Evolutionary conservation across 2,113 vertebrate genomes (phyloP).

Genomic region (Larimichthys polyactis): DNA sequence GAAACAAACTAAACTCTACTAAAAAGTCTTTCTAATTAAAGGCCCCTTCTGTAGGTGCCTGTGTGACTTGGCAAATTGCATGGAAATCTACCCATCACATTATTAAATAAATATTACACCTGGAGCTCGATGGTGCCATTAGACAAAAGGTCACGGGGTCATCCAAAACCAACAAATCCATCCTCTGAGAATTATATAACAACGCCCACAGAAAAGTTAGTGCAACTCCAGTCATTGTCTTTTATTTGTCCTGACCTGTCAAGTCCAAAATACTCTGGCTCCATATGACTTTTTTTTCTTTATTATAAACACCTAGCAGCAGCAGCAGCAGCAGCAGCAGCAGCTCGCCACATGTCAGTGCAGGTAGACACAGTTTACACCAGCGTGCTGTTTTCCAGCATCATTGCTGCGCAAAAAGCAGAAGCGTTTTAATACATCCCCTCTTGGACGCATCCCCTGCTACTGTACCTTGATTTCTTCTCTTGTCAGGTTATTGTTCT

Average conservation of each 20-base stretch:
- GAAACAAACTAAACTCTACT: neutral
- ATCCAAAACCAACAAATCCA: neutral
- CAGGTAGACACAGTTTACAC: slow-evolving; percentile 21
- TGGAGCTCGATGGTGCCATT: neutral
- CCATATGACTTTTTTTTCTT: no score
- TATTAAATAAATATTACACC: neutral
- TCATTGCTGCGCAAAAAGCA: slow-evolving; percentile 1
- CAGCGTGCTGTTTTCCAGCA: neutral
- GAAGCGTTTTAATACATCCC: no score
- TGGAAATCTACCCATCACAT: no score
- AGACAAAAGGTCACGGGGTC: neutral
- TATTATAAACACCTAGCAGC: neutral
- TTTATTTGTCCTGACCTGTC: no score
- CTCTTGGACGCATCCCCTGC: neutral
- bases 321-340: neutral
- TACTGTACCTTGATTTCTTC: slow-evolving; percentile 8
- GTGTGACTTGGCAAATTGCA: neutral
- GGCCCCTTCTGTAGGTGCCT: neutral
- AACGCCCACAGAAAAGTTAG: neutral
- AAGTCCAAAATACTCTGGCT: neutral
- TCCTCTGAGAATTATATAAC: neutral
- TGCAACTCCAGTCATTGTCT: no score
- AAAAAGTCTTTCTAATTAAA: neutral
- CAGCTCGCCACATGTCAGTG: slow-evolving; percentile 4
- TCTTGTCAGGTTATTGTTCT: slow-evolving; percentile 26